Conservation (phyloP, 2,797 vertebrate species). For the Synaphobranchus kaupii region DNA sequence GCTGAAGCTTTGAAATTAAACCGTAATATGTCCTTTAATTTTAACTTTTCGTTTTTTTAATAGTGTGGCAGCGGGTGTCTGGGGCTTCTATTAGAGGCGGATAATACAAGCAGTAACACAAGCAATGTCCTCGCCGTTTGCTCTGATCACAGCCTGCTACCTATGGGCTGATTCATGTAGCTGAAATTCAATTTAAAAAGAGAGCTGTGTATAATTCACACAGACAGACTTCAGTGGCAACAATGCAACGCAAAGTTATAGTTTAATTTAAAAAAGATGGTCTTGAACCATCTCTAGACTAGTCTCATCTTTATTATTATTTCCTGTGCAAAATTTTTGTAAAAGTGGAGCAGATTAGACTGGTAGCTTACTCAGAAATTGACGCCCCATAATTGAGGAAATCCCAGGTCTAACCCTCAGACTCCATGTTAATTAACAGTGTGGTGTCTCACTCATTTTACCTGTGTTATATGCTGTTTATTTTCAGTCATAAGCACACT, state of each 20-base stretch:
- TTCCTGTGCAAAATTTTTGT: not conserved
- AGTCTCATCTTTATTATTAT: too few relatives aligned
- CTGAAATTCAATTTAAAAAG: not conserved
- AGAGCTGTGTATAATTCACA: not conserved
- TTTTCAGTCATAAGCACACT: not conserved
- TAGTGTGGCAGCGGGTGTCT: not conserved
- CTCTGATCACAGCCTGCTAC: not conserved
- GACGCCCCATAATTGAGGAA: not conserved
- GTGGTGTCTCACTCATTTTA: not conserved
- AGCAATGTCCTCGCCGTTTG: not conserved
- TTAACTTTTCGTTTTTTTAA: not conserved
- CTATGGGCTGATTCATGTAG: too few relatives aligned
- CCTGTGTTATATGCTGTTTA: not conserved
- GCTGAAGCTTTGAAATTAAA: not conserved
- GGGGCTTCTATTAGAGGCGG: not conserved
- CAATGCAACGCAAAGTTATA: too few relatives aligned
- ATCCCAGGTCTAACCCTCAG: not conserved
- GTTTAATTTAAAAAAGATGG: too few relatives aligned
- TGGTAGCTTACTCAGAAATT: too few relatives aligned
- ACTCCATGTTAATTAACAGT: not conserved
- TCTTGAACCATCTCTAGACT: too few relatives aligned
- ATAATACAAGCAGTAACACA: not conserved
- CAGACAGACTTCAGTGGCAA: too few relatives aligned
- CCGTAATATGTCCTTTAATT: not conserved
- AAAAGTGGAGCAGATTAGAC: not conserved